Conservation (phyloP, 64 coral and sea anemone species). For the Acropora tenuis region DNA sequence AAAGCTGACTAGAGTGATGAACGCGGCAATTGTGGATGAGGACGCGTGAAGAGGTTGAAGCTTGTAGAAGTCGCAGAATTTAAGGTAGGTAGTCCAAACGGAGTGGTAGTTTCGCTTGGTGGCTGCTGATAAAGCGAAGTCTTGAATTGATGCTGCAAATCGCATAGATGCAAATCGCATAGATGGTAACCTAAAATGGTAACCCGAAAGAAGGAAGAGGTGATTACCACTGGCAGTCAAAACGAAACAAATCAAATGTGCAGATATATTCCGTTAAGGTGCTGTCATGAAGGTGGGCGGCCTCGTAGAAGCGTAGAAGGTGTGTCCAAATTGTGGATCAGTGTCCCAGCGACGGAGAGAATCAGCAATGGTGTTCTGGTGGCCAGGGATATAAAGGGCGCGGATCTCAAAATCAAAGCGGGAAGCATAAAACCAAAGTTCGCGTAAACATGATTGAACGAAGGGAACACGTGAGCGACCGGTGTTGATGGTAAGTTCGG, state of each 20-base stretch:
- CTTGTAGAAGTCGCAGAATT: no score
- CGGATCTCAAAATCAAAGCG: background rate
- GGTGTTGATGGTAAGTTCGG: background rate
- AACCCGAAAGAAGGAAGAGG: no score
- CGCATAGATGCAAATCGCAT: no score
- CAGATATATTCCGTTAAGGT: background rate
- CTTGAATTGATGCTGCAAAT: no score
- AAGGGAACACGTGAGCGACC: background rate
- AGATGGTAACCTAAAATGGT: no score
- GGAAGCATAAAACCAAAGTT: conserved; percentile 23
- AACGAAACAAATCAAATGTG: background rate
- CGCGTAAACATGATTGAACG: conserved; percentile 1
- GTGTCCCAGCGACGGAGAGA: background rate
- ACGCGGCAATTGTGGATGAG: no score
- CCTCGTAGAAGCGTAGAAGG: background rate
- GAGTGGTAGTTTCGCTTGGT: no score
- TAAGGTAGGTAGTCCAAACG: no score
- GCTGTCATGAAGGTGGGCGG: background rate
- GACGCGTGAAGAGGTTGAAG: no score
- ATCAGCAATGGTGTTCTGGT: background rate
- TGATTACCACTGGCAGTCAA: no score
- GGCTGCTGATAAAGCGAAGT: no score
- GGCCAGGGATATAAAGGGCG: background rate
- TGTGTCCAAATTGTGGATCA: background rate
- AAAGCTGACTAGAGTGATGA: conserved; percentile 34